Percentiles rank a stretch among this genome's conserved stretches.
Evolutionary conservation across 2,113 vertebrate species (phyloP).

Genomic region (Misgurnus anguillicaudatus): DNA sequence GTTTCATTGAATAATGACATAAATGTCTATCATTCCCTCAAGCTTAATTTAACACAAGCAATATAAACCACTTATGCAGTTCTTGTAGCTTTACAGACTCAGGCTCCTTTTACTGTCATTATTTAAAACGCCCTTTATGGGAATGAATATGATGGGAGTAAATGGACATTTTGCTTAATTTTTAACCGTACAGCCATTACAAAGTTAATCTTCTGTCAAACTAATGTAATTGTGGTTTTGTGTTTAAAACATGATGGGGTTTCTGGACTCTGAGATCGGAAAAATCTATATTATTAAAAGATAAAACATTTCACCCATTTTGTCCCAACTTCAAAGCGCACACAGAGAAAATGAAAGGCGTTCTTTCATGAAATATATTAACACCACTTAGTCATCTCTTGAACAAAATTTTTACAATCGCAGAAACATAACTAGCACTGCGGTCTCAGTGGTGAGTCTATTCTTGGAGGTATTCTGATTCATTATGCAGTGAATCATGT

Average conservation of each 20-base stretch:
- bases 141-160: too few species aligned
- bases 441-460: conserved; percentile 25
- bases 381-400: neutral
- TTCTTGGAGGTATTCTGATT: neutral
- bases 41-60: too few species aligned
- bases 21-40: too few species aligned
- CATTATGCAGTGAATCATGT: conserved; percentile 14
- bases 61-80: too few species aligned
- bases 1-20: too few species aligned
- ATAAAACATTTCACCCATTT: conserved; percentile 5
- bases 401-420: conserved; percentile 12
- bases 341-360: neutral
- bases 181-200: neutral
- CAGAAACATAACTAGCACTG: conserved; percentile 19
- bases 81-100: too few species aligned
- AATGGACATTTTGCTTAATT: neutral
- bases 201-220: neutral
- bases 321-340: neutral
- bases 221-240: neutral
- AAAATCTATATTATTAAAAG: neutral
- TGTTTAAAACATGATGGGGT: neutral
- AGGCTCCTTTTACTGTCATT: too few species aligned
- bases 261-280: neutral
- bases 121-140: too few species aligned
- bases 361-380: neutral